Conservation (phyloP, 2,797 vertebrate genomes). For the Aldrovandia affinis region DNA sequence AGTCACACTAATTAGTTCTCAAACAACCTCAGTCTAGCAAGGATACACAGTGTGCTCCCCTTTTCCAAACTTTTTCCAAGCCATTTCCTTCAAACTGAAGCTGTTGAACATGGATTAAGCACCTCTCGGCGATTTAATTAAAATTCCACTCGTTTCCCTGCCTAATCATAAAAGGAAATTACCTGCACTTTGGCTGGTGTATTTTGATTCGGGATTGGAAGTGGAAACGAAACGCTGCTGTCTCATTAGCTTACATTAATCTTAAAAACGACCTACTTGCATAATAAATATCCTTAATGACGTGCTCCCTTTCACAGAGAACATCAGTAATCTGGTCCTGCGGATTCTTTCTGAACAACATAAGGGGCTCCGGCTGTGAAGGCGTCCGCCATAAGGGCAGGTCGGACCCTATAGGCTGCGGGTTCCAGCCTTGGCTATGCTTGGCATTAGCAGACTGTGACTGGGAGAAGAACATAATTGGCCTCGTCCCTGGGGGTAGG, state of each 20-base stretch:
- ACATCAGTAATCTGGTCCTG: not conserved
- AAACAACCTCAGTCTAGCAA: not conserved
- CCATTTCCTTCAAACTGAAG: conserved; percentile 12
- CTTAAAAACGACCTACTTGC: not conserved
- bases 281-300: conserved; percentile 6
- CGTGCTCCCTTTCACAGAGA: not conserved
- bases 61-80: conserved; percentile 10
- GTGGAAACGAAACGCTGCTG: conserved; percentile 2
- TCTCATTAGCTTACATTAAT: conserved; percentile 21
- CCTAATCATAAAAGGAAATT: conserved; percentile 20
- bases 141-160: conserved; percentile 1
- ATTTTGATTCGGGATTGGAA: not conserved
- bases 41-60: not conserved
- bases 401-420: too few species aligned
- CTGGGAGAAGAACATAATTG: too few species aligned
- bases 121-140: conserved; percentile 9
- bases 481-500: too few species aligned
- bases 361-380: not conserved
- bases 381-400: too few species aligned
- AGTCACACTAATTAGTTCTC: not conserved
- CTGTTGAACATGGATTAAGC: conserved; percentile 15
- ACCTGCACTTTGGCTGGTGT: conserved; percentile 12
- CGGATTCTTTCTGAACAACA: not conserved
- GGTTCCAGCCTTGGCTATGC: too few species aligned
- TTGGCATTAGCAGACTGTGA: too few species aligned